Evolutionary conservation across 92 coral and sea anemone genomes (phyloP).

Genomic region (Isaurus tuberculatus): DNA sequence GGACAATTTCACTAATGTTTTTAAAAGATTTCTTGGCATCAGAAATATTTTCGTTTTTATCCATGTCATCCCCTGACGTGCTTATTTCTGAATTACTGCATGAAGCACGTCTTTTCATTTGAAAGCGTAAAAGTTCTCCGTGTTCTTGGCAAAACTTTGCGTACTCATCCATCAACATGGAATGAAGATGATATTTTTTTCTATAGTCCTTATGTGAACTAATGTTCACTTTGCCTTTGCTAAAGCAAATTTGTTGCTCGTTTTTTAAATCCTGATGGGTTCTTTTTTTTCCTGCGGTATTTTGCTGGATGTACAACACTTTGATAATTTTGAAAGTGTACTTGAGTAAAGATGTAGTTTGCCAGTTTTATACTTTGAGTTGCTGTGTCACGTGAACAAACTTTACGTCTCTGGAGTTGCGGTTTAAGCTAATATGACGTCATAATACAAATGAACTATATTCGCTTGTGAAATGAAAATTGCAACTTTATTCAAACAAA

Average conservation of each 20-base stretch:
- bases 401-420: not conserved
- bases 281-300: too few relatives aligned
- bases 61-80: constrained; percentile 32
- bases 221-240: not conserved
- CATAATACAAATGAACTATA: not conserved
- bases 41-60: constrained; percentile 7
- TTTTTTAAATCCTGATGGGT: too few relatives aligned
- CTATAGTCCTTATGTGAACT: too few relatives aligned
- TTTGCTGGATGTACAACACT: too few relatives aligned
- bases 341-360: not conserved
- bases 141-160: constrained; percentile 19
- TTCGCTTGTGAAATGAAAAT: not conserved
- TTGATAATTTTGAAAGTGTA: not conserved
- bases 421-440: constrained; percentile 33
- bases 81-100: constrained; percentile 29
- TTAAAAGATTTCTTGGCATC: not conserved
- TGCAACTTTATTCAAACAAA: not conserved
- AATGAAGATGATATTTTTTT: not conserved
- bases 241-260: too few relatives aligned
- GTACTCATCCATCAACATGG: constrained; percentile 36
- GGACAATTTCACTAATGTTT: not conserved
- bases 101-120: constrained; percentile 16
- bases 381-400: not conserved
- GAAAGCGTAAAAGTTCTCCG: constrained; percentile 1
- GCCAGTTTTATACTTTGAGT: not conserved